phyloP scores from a whole-genome alignment of 2,888 invertebrate species.

The Drosophila parthenogenetica region DNA sequence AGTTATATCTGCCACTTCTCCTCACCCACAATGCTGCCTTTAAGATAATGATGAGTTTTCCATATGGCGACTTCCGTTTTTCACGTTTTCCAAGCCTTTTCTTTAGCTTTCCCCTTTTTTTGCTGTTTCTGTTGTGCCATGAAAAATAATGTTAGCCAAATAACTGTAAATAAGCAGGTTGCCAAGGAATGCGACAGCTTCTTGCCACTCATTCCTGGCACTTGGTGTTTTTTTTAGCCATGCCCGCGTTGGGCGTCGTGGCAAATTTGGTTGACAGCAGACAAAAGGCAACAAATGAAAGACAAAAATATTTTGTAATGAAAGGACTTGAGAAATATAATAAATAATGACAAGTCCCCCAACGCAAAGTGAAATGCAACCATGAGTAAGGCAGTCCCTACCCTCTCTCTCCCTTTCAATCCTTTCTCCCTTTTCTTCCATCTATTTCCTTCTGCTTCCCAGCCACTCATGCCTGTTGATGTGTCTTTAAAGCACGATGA shows the following conservation, averaged over 20 bases:
- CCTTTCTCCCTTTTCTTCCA: not conserved
- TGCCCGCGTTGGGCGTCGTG: conserved; percentile 10
- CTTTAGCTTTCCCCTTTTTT: conserved; percentile 29
- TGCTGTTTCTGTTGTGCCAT: conserved; percentile 24
- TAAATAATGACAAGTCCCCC: conserved; percentile 73
- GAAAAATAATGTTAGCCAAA: conserved; percentile 55
- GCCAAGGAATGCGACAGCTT: conserved; percentile 64
- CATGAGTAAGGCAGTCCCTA: conserved; percentile 34
- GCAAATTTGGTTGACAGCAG: conserved; percentile 41
- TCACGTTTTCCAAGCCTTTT: conserved; percentile 40
- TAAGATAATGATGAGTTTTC: conserved; percentile 49
- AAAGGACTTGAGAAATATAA: conserved; percentile 78
- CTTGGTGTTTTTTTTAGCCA: too few species aligned
- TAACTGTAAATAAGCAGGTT: conserved; percentile 74
- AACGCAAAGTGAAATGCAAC: conserved; percentile 50
- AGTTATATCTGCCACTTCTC: conserved; percentile 15
- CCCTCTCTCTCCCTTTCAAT: not conserved
- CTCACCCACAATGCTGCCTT: conserved; percentile 10
- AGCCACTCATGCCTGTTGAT: conserved; percentile 14
- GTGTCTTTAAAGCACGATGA: conserved; percentile 55
- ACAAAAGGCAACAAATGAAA: conserved; percentile 70
- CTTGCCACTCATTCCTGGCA: conserved; percentile 5
- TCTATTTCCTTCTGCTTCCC: conserved; percentile 13
- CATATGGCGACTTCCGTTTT: conserved; percentile 55
- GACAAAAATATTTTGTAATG: conserved; percentile 75